Evolutionary conservation across 2,888 invertebrate species (phyloP), one percentile per base, ranked within the genome.

Genomic region (Lissocephala sabroskyi): DNA sequence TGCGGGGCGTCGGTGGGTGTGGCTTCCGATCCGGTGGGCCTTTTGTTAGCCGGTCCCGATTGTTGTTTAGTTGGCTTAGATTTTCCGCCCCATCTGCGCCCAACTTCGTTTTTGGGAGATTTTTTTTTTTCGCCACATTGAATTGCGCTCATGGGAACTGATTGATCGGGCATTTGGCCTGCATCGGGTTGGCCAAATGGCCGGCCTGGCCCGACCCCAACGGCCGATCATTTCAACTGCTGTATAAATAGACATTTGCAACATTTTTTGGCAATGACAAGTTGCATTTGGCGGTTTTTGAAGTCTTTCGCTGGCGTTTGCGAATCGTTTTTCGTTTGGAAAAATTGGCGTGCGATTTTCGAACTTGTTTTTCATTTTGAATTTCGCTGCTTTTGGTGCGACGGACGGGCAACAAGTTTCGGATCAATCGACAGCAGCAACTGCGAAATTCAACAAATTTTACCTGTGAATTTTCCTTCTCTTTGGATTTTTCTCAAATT

Each of bases 81-180:
- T 74, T 71, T 61, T 57, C 54, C 37, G n/a, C n/a, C n/a, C n/a
- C n/a, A n/a, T n/a, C n/a, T n/a, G n/a, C n/a, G n/a, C n/a, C n/a
- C n/a, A n/a, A n/a, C n/a, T n/a, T n/a, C n/a, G n/a, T n/a, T n/a
- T n/a, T n/a, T 52, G 65, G 60, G 70, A 62, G 58, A 67, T 62
- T 67, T 66, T 58, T 49, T 26, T 41, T 50, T 23, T 23, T 61
- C 65, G 65, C 56, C 48, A 19, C 37, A 16, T 51, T 45, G 66
- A 74, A 75, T 67, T 66, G 65, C 52, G 75, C 74, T 66, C 76
- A 76, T 75, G 75, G 76, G 75, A 75, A 76, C 75, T 71, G 76
- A 71, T 74, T 76, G 75, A 75, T 75, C 73, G 70, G 65, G 57
- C 62, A 50, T 40, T 65, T 56, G 41, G 62, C 57, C 63, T 59